phyloP scores from a whole-genome alignment of 2,888 invertebrate species.

The Bembecia ichneumoniformis region DNA sequence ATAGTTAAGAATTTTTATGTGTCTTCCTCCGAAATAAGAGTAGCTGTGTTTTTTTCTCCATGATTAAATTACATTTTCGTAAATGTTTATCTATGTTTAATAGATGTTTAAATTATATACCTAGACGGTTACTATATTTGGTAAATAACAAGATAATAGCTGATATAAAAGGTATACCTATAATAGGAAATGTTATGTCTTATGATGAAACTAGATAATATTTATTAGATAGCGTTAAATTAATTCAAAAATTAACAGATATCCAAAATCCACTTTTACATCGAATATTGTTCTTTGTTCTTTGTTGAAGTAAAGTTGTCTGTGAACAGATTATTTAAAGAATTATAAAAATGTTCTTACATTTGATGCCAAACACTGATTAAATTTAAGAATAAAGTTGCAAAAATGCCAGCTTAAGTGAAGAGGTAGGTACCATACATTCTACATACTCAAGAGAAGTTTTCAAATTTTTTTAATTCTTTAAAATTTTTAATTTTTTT shows the following conservation, averaged over 20 bases:
- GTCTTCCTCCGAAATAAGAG: slow-evolving; percentile 18
- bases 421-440: no score
- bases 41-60: background rate
- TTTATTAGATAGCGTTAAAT: slow-evolving; percentile 11
- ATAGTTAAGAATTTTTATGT: slow-evolving; percentile 30
- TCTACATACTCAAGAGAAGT: no score
- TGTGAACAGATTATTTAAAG: no score
- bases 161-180: slow-evolving; percentile 10
- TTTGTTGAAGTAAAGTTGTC: background rate
- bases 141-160: slow-evolving; percentile 7
- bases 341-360: no score
- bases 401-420: no score
- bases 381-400: no score
- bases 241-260: slow-evolving; percentile 6
- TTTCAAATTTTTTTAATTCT: no score
- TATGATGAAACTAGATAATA: slow-evolving; percentile 10
- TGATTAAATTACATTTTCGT: background rate
- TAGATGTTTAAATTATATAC: background rate
- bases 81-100: background rate
- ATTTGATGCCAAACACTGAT: no score
- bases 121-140: slow-evolving; percentile 4
- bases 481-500: no score
- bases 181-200: slow-evolving; percentile 11
- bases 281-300: background rate
- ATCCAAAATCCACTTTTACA: background rate